Conservation (phyloP, 2,797 vertebrate species). For the Protonibea diacanthus region DNA sequence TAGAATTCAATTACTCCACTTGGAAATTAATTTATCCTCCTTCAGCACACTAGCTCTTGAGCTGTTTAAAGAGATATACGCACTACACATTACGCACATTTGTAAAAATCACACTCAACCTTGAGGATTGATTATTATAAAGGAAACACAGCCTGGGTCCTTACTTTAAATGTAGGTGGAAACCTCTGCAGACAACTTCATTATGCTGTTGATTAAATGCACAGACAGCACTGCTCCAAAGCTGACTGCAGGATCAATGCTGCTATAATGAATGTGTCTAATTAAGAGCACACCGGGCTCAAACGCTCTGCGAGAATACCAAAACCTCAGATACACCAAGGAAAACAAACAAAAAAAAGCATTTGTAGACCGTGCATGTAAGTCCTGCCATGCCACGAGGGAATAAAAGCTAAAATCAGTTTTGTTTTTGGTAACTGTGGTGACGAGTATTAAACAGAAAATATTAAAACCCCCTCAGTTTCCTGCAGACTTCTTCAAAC, state of each 20-base stretch:
- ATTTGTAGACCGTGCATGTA: conserved; percentile 4
- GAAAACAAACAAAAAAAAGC: neutral
- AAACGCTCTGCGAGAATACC: conserved; percentile 7
- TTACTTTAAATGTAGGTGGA: conserved; percentile 22
- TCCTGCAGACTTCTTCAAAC: conserved; percentile 3
- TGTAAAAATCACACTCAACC: neutral
- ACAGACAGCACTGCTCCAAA: conserved; percentile 39
- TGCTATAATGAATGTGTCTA: conserved; percentile 52
- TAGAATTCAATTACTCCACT: neutral
- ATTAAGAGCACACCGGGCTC: conserved; percentile 42
- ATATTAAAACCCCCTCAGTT: conserved; percentile 4
- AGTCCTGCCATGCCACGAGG: neutral
- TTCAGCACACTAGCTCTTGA: neutral
- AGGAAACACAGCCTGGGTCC: neutral
- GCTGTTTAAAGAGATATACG: neutral
- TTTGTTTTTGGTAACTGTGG: neutral
- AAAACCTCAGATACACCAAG: conserved; percentile 6
- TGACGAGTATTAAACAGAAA: neutral
- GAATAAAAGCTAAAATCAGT: conserved; percentile 1
- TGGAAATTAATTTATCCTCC: neutral
- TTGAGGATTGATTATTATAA: conserved; percentile 16
- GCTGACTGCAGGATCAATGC: conserved; percentile 52
- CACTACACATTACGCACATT: neutral
- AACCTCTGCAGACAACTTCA: conserved; percentile 28
- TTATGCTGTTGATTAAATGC: conserved; percentile 34